These are phyloP conservation scores for Rhabdomys pumilio DNA, from an alignment of 2,797 vertebrate genomes.

Conservation along the genomic window DNA sequence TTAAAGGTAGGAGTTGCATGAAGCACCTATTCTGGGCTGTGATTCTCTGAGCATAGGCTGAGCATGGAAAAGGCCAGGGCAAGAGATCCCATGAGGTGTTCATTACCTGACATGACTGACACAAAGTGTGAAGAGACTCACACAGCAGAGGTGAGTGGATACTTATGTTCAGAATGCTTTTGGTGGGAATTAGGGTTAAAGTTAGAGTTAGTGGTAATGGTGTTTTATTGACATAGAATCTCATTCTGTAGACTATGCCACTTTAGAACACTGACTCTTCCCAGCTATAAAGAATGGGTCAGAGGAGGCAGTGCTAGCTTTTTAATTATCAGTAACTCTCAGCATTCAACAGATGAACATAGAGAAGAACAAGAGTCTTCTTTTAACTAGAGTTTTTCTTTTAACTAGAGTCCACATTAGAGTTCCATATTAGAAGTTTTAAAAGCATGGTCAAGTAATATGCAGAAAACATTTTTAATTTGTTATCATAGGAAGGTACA, in stretches of 20 bases:
- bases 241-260: neutral
- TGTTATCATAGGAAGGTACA: neutral
- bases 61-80: neutral
- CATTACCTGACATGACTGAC: neutral
- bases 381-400: neutral
- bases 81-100: neutral
- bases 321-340: slow-evolving; percentile 27
- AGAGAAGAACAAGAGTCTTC: neutral
- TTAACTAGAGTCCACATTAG: neutral
- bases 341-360: neutral
- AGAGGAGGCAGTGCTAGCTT: neutral
- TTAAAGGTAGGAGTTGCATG: neutral
- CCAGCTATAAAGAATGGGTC: neutral
- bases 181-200: neutral
- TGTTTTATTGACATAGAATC: neutral
- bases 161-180: neutral
- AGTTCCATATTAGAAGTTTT: neutral
- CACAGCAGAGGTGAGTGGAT: neutral
- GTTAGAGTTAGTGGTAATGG: neutral
- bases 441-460: neutral
- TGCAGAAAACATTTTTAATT: slow-evolving; percentile 20
- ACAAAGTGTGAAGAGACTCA: neutral
- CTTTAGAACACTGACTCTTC: slow-evolving; percentile 11
- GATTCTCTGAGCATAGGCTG: neutral
- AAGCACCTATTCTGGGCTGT: neutral